Percentiles rank a stretch among this genome's conserved stretches.
Evolutionary conservation across 2,888 invertebrate genomes (phyloP).

Genomic region (Atherix ibis): DNA sequence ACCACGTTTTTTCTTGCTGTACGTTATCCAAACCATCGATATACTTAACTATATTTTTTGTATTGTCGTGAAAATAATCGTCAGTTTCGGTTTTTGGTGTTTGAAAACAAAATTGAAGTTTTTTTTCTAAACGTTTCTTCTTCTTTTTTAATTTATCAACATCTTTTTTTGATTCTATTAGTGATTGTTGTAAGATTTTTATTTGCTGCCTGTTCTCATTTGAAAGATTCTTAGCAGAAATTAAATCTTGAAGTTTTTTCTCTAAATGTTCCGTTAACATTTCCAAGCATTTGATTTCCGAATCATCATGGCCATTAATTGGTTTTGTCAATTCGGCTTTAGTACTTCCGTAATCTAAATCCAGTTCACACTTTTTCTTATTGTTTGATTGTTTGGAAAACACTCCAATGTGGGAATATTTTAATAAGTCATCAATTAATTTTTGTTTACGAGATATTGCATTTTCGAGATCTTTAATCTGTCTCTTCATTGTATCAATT

Average conservation of each 20-base stretch:
- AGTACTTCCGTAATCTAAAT: conserved; percentile 42
- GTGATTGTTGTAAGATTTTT: conserved; percentile 53
- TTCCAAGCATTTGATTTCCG: conserved; percentile 31
- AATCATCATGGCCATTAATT: conserved; percentile 31
- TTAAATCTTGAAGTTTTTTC: conserved; percentile 36
- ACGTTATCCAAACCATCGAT: conserved; percentile 53
- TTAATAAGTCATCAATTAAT: conserved; percentile 50
- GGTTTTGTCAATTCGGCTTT: conserved; percentile 40
- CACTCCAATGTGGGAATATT: conserved; percentile 40
- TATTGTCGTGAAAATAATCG: conserved; percentile 34
- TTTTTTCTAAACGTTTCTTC: conserved; percentile 42
- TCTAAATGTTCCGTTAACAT: conserved; percentile 35
- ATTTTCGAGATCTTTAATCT: conserved; percentile 51
- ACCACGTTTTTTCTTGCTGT: conserved; percentile 52
- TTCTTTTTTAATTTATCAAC: conserved; percentile 62
- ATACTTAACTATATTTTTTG: conserved; percentile 47
- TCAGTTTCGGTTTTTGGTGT: too few species aligned
- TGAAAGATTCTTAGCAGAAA: conserved; percentile 40
- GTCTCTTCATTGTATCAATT: conserved; percentile 48
- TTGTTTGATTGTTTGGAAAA: conserved; percentile 43
- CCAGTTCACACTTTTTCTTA: conserved; percentile 44
- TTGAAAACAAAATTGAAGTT: too few species aligned
- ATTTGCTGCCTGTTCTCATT: conserved; percentile 49
- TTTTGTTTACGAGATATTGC: conserved; percentile 59
- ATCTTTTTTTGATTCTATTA: conserved; percentile 58